Evolutionary conservation across 2,797 vertebrate species (phyloP).

Genomic region (Gobionotothen gibberifrons): DNA sequence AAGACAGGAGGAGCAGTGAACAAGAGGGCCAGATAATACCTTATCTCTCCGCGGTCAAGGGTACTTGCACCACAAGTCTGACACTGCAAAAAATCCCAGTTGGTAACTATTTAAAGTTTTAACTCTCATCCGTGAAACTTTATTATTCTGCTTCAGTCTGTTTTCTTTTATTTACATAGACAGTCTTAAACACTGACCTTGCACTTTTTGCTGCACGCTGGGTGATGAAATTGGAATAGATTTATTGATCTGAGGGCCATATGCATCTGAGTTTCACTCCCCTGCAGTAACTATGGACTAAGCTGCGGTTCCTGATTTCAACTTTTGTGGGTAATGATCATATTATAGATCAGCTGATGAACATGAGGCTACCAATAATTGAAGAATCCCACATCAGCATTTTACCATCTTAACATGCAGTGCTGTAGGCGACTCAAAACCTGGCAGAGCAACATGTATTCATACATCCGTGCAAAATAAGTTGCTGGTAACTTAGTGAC

Average conservation of each 20-base stretch:
- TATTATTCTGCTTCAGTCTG: conserved; percentile 33
- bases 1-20: conserved; percentile 37
- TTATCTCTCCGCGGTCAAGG: conserved; percentile 59
- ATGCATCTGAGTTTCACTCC: conserved; percentile 46
- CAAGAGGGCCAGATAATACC: conserved; percentile 40
- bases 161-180: conserved; percentile 68
- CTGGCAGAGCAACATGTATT: not conserved
- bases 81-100: conserved; percentile 56
- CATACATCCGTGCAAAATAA: not conserved
- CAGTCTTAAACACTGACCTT: conserved; percentile 69
- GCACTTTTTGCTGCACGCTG: conserved; percentile 61
- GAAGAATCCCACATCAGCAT: conserved; percentile 20
- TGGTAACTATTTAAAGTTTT: conserved; percentile 47
- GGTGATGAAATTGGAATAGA: conserved; percentile 78
- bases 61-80: conserved; percentile 49
- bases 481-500: not conserved
- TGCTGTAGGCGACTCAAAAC: not conserved
- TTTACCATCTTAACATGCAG: not conserved
- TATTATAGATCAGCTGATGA: conserved; percentile 57
- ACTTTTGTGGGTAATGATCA: conserved; percentile 56
- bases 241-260: conserved; percentile 68
- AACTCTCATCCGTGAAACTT: conserved; percentile 53
- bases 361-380: conserved; percentile 41
- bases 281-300: conserved; percentile 38
- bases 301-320: conserved; percentile 40